Percentiles rank a stretch among this genome's conserved stretches.
Evolutionary conservation across 2,797 vertebrate genomes (phyloP).

Genomic region (Brachyrhaphis roseni): DNA sequence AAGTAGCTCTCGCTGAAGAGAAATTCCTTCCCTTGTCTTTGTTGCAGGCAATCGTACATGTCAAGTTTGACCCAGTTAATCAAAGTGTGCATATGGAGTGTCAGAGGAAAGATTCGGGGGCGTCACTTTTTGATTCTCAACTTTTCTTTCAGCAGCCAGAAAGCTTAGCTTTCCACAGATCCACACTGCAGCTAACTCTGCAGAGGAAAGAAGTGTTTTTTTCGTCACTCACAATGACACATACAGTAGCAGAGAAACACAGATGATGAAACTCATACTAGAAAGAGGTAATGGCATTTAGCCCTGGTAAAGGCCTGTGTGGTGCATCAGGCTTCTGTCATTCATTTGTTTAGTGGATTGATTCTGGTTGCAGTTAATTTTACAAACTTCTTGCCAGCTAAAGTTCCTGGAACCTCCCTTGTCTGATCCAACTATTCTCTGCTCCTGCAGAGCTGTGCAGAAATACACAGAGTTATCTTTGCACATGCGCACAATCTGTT

Average conservation of each 20-base stretch:
- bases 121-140: conserved; percentile 62
- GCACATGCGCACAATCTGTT: conserved; percentile 51
- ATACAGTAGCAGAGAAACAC: conserved; percentile 53
- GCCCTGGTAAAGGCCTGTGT: conserved; percentile 29
- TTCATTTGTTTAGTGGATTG: conserved; percentile 39
- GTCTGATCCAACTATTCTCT: conserved; percentile 47
- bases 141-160: conserved; percentile 58
- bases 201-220: conserved; percentile 47
- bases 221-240: conserved; percentile 42
- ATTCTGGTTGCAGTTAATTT: conserved; percentile 45
- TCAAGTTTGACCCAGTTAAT: conserved; percentile 71
- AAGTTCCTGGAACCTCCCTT: conserved; percentile 46
- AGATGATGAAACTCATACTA: conserved; percentile 58
- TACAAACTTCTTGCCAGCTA: conserved; percentile 47
- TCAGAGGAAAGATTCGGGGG: conserved; percentile 65
- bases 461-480: conserved; percentile 60
- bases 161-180: conserved; percentile 53
- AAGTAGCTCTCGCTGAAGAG: conserved; percentile 42
- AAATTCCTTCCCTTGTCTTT: conserved; percentile 52
- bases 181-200: conserved; percentile 35
- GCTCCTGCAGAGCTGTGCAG: conserved; percentile 50
- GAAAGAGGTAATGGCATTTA: conserved; percentile 53
- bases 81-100: conserved; percentile 64
- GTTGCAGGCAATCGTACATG: conserved; percentile 51
- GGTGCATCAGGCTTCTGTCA: conserved; percentile 31